These are phyloP conservation scores for Teleogryllus occipitalis DNA, from an alignment of 1,140 invertebrate genomes.

Conservation along the genomic window DNA sequence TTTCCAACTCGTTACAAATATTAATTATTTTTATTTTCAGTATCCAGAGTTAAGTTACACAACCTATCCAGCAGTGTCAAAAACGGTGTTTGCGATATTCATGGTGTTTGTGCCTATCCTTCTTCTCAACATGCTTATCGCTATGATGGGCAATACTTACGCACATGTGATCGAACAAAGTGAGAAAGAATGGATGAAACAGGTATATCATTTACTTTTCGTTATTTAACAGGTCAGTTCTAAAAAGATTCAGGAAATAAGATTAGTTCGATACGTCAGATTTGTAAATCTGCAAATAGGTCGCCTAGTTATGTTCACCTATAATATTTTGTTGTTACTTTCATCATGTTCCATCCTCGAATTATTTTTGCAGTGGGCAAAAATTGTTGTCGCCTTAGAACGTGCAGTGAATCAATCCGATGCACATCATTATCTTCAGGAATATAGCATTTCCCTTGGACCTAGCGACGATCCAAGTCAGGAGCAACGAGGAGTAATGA, in stretches of 20 bases:
- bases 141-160: slow-evolving; percentile 99
- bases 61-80: slow-evolving; percentile 82
- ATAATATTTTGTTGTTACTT: no score
- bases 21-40: slow-evolving; percentile 41
- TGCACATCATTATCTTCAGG: slow-evolving; percentile 81
- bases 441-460: slow-evolving; percentile 88
- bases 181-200: slow-evolving; percentile 97
- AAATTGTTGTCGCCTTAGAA: slow-evolving; percentile 93
- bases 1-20: not conserved
- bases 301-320: no score
- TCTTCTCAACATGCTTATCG: slow-evolving; percentile 95
- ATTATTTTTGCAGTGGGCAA: slow-evolving; percentile 72
- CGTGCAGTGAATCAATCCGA: slow-evolving; percentile 82
- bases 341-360: not conserved
- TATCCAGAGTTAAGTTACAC: slow-evolving; percentile 84
- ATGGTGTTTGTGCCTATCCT: slow-evolving; percentile 97
- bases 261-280: no score
- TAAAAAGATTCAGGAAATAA: no score
- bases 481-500: slow-evolving; percentile 87
- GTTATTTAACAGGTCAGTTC: no score
- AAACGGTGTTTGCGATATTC: slow-evolving; percentile 91
- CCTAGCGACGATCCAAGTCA: slow-evolving; percentile 71
- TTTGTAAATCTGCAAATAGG: no score
- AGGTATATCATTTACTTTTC: slow-evolving; percentile 50
- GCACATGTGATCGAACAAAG: slow-evolving; percentile 96